Evolutionary conservation across 2,797 vertebrate species (phyloP), one percentile per base, ranked within the genome.

Genomic region (Decapterus maruadsi): DNA sequence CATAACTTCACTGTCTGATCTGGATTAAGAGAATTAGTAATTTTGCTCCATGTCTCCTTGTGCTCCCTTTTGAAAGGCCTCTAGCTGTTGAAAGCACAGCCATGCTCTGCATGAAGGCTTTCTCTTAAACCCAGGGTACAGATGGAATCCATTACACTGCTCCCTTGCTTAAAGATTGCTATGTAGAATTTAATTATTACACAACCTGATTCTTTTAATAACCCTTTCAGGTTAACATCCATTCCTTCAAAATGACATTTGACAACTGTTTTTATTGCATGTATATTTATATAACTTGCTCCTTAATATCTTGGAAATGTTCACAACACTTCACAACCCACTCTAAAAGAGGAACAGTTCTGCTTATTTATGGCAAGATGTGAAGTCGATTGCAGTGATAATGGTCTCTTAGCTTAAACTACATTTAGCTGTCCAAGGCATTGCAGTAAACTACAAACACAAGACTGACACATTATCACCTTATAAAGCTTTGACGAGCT

Each of bases 11-110:
- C 20, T 22, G 19, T 68, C 56, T 75, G 45, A 58, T 29, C 61
- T 59, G 46, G 68, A 72, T 56, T 42, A 65, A 34, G 56, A 31
- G 59, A 65, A 67, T 29, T 66, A 22, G 14, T n/a, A 36, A 29
- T 43, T 51, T 55, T 36, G 26, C 22, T 59, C 36, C 26, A 6
- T 59, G 48, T 67, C 16, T 68, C 31, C 26, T 50, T 51, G n/a
- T 12, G 43, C 13, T 29, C 5, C 22, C 16, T 48, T 68, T 11
- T 68, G 45, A 72, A 59, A 48, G 17, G 2, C 17, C 36, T 42
- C 36, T 12, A 55, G 56, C 53, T 53, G 45, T 58, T 59, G 12
- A 16, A 51, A 57, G 13, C 38, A 57, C 38, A 38, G 53, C 19
- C 6, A 20, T 65, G 29, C n/a, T 13, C 45, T 42, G 36, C 51